Evolutionary conservation across 64 coral and sea anemone species (phyloP).

Genomic region (Montipora sp.): DNA sequence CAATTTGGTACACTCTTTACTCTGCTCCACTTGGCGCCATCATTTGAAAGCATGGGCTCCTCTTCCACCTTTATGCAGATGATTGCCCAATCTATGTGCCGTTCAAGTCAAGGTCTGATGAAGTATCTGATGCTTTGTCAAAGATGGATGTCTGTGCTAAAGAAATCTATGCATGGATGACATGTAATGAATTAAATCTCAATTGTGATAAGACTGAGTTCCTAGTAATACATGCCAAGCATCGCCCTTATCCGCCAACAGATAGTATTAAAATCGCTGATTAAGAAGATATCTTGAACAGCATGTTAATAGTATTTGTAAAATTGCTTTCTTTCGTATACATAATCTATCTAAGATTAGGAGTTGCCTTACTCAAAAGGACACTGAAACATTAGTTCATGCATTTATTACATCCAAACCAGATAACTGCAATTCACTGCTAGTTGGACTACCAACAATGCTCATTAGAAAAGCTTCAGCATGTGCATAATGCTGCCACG

Average conservation of each 20-base stretch:
- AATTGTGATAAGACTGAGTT: slow-evolving; percentile 73
- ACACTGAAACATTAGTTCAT: no score
- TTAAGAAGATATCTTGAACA: background rate
- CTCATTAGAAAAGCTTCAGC: no score
- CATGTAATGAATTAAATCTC: slow-evolving; percentile 71
- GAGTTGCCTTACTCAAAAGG: no score
- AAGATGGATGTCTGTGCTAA: slow-evolving; percentile 57
- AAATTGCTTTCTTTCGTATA: no score
- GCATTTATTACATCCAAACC: no score
- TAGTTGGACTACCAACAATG: no score
- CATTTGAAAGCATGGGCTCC: slow-evolving; percentile 5
- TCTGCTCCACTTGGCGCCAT: slow-evolving; percentile 44
- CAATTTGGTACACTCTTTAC: slow-evolving; percentile 18
- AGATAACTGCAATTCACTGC: no score
- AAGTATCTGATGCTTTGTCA: slow-evolving; percentile 5
- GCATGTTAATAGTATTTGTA: no score
- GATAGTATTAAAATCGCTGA: slow-evolving; percentile 17
- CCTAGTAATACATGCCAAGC: slow-evolving; percentile 75
- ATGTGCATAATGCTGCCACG: no score
- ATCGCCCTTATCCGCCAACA: slow-evolving; percentile 61
- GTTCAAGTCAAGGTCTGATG: slow-evolving; percentile 55
- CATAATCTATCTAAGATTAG: no score
- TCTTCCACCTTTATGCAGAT: slow-evolving; percentile 53
- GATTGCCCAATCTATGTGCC: slow-evolving; percentile 63
- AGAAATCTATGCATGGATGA: slow-evolving; percentile 75